Percentiles rank a stretch among this genome's conserved stretches.
Evolutionary conservation across 2,888 invertebrate genomes (phyloP).

Genomic region (Lasioglossum pauxillum): DNA sequence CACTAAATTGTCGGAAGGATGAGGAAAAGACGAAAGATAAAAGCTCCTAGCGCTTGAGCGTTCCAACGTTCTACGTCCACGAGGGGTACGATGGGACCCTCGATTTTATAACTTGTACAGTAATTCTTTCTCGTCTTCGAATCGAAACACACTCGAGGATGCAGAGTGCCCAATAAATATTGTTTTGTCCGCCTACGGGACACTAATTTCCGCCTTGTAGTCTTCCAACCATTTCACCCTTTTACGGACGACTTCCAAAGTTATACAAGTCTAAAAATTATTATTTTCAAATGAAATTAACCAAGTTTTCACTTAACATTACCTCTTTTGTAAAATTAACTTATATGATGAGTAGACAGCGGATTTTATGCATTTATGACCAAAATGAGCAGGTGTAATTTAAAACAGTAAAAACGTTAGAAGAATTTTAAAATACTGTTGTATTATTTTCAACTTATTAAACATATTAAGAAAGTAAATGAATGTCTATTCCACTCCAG

Average conservation of each 20-base stretch:
- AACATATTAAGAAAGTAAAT: too few relatives aligned
- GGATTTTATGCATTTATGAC: too few relatives aligned
- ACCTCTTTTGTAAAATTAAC: too few relatives aligned
- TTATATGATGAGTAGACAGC: too few relatives aligned
- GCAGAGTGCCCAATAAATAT: neutral
- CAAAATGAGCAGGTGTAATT: too few relatives aligned
- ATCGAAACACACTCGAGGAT: neutral
- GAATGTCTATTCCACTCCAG: too few relatives aligned
- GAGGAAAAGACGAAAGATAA: constrained; percentile 50
- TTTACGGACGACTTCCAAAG: too few relatives aligned
- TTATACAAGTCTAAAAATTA: neutral
- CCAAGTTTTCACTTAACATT: neutral
- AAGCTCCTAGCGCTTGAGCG: constrained; percentile 32
- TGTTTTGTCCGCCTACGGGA: neutral
- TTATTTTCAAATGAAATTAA: neutral
- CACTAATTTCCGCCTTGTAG: neutral
- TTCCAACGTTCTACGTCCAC: neutral
- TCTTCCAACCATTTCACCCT: neutral
- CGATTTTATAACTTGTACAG: constrained; percentile 20
- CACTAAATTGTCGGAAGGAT: constrained; percentile 62
- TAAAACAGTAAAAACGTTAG: too few relatives aligned
- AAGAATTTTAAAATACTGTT: too few relatives aligned
- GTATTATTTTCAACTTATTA: too few relatives aligned
- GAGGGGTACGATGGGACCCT: constrained; percentile 17
- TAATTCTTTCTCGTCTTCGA: neutral